These are phyloP conservation scores for Noctua fimbriata DNA, from an alignment of 2,888 invertebrate species.

Conservation along the genomic window DNA sequence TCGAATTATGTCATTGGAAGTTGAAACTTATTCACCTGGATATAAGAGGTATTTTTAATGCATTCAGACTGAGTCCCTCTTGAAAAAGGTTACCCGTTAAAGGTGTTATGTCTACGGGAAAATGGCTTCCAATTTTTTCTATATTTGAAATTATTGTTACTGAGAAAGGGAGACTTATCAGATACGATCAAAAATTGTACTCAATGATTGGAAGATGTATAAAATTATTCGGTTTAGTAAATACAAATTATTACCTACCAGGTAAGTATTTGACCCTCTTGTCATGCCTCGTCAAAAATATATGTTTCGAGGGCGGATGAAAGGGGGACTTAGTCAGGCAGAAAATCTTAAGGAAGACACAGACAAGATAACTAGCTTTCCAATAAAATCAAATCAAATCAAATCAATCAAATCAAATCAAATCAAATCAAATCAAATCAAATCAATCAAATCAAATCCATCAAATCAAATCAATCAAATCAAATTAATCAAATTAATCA, in stretches of 20 bases:
- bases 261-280: neutral
- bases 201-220: neutral
- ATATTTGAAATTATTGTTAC: conserved; percentile 35
- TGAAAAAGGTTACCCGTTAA: conserved; percentile 22
- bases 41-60: conserved; percentile 21
- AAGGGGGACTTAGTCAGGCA: neutral
- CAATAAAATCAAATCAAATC: too few species aligned
- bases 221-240: neutral
- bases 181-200: neutral
- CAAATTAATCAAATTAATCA: too few species aligned
- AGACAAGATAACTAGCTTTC: neutral
- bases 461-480: too few species aligned
- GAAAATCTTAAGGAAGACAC: neutral
- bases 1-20: conserved; percentile 4
- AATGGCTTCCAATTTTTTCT: conserved; percentile 40
- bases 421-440: too few species aligned
- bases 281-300: neutral
- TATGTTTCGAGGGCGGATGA: neutral
- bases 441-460: too few species aligned
- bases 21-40: neutral
- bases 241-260: neutral
- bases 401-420: too few species aligned
- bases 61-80: neutral
- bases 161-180: neutral
- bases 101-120: conserved; percentile 19